Conservation (phyloP, 2,888 invertebrate species). For the Kuschelorhynchus macadamiae region DNA sequence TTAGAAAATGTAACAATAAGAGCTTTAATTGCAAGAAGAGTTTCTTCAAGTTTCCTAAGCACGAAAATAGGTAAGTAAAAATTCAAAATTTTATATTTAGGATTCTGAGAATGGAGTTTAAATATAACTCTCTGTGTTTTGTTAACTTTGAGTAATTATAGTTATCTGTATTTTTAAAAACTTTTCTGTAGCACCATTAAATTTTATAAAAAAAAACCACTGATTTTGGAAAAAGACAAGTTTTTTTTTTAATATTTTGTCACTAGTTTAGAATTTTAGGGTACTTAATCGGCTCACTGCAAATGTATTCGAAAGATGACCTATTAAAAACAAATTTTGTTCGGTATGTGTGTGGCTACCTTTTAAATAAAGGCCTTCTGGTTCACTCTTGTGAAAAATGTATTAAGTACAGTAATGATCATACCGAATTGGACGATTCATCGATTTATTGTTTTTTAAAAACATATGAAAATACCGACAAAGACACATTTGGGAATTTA, state of each 20-base stretch:
- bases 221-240: too few species aligned
- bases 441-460: slow-evolving; percentile 25
- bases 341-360: slow-evolving; percentile 22
- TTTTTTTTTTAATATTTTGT: too few species aligned
- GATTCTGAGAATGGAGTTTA: slow-evolving; percentile 2
- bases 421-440: slow-evolving; percentile 27
- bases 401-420: slow-evolving; percentile 9
- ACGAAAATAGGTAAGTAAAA: slow-evolving; percentile 2
- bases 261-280: too few species aligned
- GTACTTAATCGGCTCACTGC: too few species aligned
- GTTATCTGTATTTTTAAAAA: too few species aligned
- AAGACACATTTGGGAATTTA: slow-evolving; percentile 21
- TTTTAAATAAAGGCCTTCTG: slow-evolving; percentile 3
- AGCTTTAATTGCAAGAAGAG: neutral
- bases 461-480: slow-evolving; percentile 23
- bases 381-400: slow-evolving; percentile 24
- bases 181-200: too few species aligned
- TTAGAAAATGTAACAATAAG: neutral
- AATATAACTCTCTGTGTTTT: neutral
- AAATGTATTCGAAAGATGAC: slow-evolving; percentile 16
- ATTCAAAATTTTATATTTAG: neutral
- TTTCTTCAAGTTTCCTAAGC: slow-evolving; percentile 2
- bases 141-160: slow-evolving; percentile 2
- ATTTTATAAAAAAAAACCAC: too few species aligned
- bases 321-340: slow-evolving; percentile 22